Evolutionary conservation across 2,113 vertebrate genomes (phyloP).

Genomic region (Prionailurus bengalensis): DNA sequence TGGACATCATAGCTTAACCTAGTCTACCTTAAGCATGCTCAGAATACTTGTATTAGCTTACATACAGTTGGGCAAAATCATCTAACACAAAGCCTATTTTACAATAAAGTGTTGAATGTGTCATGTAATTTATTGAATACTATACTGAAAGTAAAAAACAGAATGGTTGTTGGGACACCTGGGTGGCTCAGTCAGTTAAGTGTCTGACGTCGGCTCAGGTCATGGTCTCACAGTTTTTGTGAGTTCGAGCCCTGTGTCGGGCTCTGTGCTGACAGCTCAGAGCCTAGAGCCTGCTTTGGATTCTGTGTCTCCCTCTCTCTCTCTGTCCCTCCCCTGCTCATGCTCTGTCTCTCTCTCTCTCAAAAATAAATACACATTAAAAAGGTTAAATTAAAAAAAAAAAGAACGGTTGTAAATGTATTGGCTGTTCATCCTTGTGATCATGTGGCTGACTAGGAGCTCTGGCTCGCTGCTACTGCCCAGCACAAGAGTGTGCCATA

Average conservation of each 20-base stretch:
- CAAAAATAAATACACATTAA: no score
- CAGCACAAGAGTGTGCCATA: background rate
- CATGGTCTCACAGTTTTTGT: no score
- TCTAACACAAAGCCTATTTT: background rate
- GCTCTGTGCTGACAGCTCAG: no score
- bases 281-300: no score
- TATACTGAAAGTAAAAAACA: background rate
- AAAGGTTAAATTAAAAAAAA: no score
- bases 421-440: background rate
- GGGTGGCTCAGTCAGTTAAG: no score
- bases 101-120: background rate
- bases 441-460: background rate
- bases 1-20: background rate
- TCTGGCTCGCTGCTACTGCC: background rate
- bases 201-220: no score
- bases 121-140: background rate
- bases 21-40: background rate
- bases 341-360: no score
- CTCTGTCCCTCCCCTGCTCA: no score
- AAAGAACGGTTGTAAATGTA: background rate
- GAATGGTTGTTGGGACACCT: background rate
- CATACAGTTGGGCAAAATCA: background rate
- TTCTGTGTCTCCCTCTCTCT: no score
- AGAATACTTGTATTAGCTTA: background rate
- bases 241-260: no score